phyloP scores from a whole-genome alignment of 2,888 invertebrate species.

The Caenorhabditis sinica region DNA sequence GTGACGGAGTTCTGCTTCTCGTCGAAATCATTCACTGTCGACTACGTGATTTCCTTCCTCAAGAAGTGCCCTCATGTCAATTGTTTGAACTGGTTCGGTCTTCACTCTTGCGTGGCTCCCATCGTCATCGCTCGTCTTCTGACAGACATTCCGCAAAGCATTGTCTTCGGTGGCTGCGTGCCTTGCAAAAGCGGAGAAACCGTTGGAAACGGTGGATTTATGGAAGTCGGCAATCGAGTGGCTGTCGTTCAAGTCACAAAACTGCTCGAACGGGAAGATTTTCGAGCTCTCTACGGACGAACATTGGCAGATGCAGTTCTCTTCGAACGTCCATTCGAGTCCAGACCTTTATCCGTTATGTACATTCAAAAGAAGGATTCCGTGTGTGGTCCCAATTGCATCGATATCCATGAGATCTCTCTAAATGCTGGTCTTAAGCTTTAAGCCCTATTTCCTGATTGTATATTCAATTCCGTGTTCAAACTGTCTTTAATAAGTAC shows the following conservation, averaged over 20 bases:
- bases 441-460: slow-evolving; percentile 12
- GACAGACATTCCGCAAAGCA: slow-evolving; percentile 35
- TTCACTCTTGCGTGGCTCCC: slow-evolving; percentile 64
- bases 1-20: slow-evolving; percentile 63
- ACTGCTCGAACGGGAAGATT: slow-evolving; percentile 48
- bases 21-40: slow-evolving; percentile 54
- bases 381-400: slow-evolving; percentile 61
- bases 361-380: slow-evolving; percentile 67
- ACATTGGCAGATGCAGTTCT: slow-evolving; percentile 57
- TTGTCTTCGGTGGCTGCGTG: slow-evolving; percentile 64
- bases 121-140: slow-evolving; percentile 62
- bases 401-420: slow-evolving; percentile 64
- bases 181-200: slow-evolving; percentile 58
- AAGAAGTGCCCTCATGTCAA: slow-evolving; percentile 49
- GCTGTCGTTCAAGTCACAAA: slow-evolving; percentile 52
- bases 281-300: slow-evolving; percentile 43
- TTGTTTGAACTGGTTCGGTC: slow-evolving; percentile 63
- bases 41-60: slow-evolving; percentile 53
- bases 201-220: slow-evolving; percentile 59
- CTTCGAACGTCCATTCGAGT: slow-evolving; percentile 41
- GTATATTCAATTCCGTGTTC: slow-evolving; percentile 20
- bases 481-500: slow-evolving; percentile 32
- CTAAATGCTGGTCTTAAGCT: slow-evolving; percentile 59
- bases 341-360: slow-evolving; percentile 51
- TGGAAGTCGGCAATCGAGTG: slow-evolving; percentile 64